These are phyloP conservation scores for Caenorhabditis wallacei DNA, from an alignment of 2,888 invertebrate genomes.

Conservation along the genomic window DNA sequence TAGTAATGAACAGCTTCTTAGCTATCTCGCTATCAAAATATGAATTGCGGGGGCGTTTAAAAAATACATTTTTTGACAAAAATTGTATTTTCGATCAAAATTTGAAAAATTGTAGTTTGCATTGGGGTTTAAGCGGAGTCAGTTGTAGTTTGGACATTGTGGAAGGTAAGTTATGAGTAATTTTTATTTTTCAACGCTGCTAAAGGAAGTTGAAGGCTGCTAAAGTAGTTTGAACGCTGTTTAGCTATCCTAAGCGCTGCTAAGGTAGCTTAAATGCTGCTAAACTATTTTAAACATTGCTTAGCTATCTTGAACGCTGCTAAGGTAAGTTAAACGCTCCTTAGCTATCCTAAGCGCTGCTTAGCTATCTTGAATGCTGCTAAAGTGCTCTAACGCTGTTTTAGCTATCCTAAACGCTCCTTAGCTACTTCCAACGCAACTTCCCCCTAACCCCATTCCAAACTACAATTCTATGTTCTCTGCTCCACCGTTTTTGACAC, in stretches of 20 bases:
- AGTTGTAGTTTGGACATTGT: too few relatives aligned
- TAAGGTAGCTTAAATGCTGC: not conserved
- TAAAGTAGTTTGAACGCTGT: not conserved
- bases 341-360: not conserved
- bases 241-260: not conserved
- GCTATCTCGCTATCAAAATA: not conserved
- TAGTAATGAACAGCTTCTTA: not conserved
- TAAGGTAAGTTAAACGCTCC: not conserved
- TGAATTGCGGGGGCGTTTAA: not conserved
- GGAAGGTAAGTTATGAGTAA: too few relatives aligned
- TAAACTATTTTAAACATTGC: not conserved
- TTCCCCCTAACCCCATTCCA: too few relatives aligned
- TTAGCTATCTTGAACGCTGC: not conserved
- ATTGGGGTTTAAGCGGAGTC: too few relatives aligned
- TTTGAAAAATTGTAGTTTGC: not conserved
- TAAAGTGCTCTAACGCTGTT: not conserved
- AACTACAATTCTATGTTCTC: too few relatives aligned
- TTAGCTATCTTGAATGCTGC: not conserved
- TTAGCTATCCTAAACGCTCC: not conserved
- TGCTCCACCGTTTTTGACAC: not conserved
- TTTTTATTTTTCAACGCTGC: too few relatives aligned
- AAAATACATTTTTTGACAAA: not conserved
- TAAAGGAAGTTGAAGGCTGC: too few relatives aligned
- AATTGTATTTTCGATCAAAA: too few relatives aligned
- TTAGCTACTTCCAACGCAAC: not conserved